Evolutionary conservation across 2,113 vertebrate genomes (phyloP).

Genomic region (Acinonyx jubatus): DNA sequence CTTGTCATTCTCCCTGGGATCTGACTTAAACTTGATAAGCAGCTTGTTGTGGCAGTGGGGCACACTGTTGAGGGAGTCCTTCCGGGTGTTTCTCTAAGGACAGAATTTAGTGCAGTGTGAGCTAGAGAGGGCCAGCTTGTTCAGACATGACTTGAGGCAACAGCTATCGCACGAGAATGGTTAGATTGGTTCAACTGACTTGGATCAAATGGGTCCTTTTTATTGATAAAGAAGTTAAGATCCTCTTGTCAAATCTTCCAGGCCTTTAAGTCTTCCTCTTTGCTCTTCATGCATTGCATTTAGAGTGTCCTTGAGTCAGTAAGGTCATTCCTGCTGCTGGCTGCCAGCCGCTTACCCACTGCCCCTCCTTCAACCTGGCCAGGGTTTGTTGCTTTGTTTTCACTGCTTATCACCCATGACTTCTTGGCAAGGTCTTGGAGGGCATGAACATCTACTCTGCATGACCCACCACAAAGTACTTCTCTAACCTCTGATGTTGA

Average conservation of each 20-base stretch:
- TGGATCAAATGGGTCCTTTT: not conserved
- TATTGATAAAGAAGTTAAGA: not conserved
- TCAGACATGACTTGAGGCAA: not conserved
- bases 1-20: not conserved
- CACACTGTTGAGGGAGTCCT: not conserved
- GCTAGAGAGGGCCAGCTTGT: not conserved
- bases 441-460: conserved; percentile 22
- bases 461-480: conserved; percentile 24
- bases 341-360: not conserved
- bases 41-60: not conserved
- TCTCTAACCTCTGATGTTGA: conserved; percentile 28
- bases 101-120: not conserved
- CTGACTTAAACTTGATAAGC: not conserved
- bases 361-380: not conserved
- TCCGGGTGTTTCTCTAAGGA: not conserved
- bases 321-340: not conserved
- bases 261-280: not conserved
- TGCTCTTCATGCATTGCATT: not conserved
- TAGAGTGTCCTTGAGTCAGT: not conserved
- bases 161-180: not conserved
- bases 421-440: conserved; percentile 63
- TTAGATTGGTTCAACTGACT: not conserved
- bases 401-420: conserved; percentile 5
- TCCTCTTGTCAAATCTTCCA: not conserved
- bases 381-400: conserved; percentile 35